Evolutionary conservation across 2,888 invertebrate genomes (phyloP).

Genomic region (Drosophila vallismaia): DNA sequence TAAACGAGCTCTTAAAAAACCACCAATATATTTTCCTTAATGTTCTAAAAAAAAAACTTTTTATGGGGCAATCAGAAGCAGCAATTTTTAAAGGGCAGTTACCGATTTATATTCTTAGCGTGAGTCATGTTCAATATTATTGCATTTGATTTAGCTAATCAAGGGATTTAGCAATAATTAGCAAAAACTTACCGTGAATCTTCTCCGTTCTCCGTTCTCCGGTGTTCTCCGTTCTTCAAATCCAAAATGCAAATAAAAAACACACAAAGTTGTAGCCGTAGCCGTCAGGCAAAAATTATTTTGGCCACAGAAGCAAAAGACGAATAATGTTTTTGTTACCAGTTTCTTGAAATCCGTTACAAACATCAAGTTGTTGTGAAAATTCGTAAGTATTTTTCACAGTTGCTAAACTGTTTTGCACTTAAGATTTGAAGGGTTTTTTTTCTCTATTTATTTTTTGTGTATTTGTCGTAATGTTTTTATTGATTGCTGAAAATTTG

Average conservation of each 20-base stretch:
- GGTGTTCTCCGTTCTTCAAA: constrained; percentile 9
- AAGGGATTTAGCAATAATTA: constrained; percentile 34
- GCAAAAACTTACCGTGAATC: constrained; percentile 32
- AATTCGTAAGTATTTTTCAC: constrained; percentile 59
- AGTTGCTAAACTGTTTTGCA: constrained; percentile 45
- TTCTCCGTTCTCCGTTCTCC: constrained; percentile 19
- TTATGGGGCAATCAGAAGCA: constrained; percentile 4
- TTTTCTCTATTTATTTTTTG: constrained; percentile 13
- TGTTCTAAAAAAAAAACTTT: background rate
- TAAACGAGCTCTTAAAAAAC: background rate
- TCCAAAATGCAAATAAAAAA: background rate
- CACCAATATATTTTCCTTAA: background rate
- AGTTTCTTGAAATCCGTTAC: constrained; percentile 55
- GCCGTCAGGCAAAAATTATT: constrained; percentile 9
- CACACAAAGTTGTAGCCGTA: constrained; percentile 3
- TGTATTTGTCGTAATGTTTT: constrained; percentile 8
- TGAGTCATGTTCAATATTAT: constrained; percentile 14
- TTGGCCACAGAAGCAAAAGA: constrained; percentile 14
- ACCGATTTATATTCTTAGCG: background rate
- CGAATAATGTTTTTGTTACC: constrained; percentile 49
- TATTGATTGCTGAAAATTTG: constrained; percentile 16
- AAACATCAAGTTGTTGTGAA: constrained; percentile 60
- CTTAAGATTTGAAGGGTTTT: constrained; percentile 14
- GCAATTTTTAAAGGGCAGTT: constrained; percentile 7
- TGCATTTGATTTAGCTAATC: constrained; percentile 9